Evolutionary conservation across 2,888 invertebrate species (phyloP).

Genomic region (Agelastica alni): DNA sequence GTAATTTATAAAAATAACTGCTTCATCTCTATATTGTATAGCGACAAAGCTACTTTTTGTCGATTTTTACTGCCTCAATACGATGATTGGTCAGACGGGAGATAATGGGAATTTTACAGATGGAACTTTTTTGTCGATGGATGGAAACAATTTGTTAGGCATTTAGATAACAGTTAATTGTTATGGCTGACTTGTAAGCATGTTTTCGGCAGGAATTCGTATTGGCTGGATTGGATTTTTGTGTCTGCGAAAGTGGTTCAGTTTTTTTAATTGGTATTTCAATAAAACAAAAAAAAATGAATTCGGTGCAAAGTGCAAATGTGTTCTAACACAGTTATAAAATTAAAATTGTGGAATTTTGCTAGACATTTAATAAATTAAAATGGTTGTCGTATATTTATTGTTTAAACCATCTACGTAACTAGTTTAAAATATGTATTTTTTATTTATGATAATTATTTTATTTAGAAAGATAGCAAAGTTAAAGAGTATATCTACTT

Average conservation of each 20-base stretch:
- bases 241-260: conserved; percentile 3
- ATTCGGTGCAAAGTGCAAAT: too few relatives aligned
- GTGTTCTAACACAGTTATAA: too few relatives aligned
- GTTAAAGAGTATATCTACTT: too few relatives aligned
- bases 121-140: conserved; percentile 29
- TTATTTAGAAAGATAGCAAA: too few relatives aligned
- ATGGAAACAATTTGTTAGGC: conserved; percentile 39
- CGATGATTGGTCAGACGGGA: conserved; percentile 30
- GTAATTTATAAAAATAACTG: conserved; percentile 21
- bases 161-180: conserved; percentile 39
- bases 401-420: too few relatives aligned
- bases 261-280: conserved; percentile 1
- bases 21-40: conserved; percentile 18
- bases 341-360: too few relatives aligned
- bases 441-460: too few relatives aligned
- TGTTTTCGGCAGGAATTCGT: conserved; percentile 17
- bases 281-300: too few relatives aligned
- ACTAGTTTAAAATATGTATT: too few relatives aligned
- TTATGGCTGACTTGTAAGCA: conserved; percentile 32
- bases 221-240: conserved; percentile 13
- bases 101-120: conserved; percentile 35
- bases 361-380: too few relatives aligned
- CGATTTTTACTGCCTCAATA: conserved; percentile 25
- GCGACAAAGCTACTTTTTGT: conserved; percentile 34
- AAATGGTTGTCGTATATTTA: too few relatives aligned